A percentile compares a stretch with the other conserved stretches of the same genome.
These are phyloP conservation scores for Ptychoptera albimana DNA, from an alignment of 2,888 invertebrate species.

Conservation along the genomic window DNA sequence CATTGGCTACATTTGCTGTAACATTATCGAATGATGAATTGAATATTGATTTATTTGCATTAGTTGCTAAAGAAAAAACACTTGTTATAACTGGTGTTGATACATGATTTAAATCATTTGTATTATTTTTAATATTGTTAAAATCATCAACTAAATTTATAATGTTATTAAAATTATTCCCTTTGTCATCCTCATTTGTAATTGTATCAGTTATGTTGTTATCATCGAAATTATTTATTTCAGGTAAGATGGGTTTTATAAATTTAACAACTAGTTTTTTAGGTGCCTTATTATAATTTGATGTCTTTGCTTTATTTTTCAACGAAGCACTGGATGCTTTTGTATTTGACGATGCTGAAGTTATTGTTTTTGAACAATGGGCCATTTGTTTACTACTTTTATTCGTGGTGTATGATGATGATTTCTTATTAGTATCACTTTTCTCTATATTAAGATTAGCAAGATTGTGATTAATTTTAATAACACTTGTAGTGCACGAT, in stretches of 20 bases:
- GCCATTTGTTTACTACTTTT: too few species aligned
- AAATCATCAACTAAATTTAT: neutral
- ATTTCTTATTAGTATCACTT: too few species aligned
- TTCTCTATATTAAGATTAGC: too few species aligned
- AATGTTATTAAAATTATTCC: neutral
- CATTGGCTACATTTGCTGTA: too few species aligned
- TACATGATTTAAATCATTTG: neutral
- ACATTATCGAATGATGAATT: too few species aligned
- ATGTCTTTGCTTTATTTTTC: constrained; percentile 1
- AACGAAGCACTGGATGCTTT: neutral
- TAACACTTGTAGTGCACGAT: neutral
- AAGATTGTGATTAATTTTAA: neutral
- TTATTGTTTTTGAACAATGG: neutral
- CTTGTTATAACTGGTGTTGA: too few species aligned
- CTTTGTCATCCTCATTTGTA: neutral
- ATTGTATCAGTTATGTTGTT: neutral
- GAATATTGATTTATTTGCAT: too few species aligned
- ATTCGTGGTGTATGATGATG: too few species aligned
- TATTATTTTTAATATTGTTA: neutral
- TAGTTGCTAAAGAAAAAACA: too few species aligned
- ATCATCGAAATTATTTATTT: neutral
- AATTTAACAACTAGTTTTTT: constrained; percentile 28
- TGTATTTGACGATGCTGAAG: neutral
- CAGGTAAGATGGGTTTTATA: constrained; percentile 14
- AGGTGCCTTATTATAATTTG: constrained; percentile 17